Conservation (phyloP, 2,797 vertebrate species). For the Amazona ochrocephala region DNA sequence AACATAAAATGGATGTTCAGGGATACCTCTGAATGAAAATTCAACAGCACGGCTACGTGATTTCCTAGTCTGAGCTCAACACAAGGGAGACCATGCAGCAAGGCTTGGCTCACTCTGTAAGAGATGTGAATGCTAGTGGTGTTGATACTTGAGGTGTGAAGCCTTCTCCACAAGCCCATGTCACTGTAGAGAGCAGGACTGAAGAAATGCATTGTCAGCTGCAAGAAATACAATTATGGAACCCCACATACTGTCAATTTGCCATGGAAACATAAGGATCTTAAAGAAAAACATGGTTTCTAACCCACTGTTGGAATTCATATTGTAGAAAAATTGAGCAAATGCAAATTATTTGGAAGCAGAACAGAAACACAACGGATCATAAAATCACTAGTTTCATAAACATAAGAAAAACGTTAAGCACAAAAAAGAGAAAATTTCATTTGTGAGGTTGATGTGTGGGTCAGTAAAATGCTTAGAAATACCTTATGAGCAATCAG, state of each 20-base stretch:
- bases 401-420: not conserved
- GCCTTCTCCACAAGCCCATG: not conserved
- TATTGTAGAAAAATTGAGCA: not conserved
- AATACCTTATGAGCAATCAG: not conserved
- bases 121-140: not conserved
- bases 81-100: not conserved
- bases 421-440: not conserved
- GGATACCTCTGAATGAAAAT: not conserved
- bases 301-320: not conserved
- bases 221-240: not conserved
- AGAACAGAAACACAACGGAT: not conserved
- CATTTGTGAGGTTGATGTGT: not conserved
- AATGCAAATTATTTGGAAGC: not conserved
- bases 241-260: not conserved
- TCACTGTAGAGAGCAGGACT: not conserved
- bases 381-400: not conserved
- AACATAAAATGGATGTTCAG: not conserved
- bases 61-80: not conserved
- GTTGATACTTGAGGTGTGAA: not conserved
- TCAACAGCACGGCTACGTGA: not conserved
- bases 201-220: not conserved
- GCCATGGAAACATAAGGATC: not conserved
- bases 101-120: not conserved
- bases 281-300: not conserved
- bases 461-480: not conserved